Evolutionary conservation across 2,888 invertebrate genomes (phyloP).

Genomic region (Philopedon plagiatum): DNA sequence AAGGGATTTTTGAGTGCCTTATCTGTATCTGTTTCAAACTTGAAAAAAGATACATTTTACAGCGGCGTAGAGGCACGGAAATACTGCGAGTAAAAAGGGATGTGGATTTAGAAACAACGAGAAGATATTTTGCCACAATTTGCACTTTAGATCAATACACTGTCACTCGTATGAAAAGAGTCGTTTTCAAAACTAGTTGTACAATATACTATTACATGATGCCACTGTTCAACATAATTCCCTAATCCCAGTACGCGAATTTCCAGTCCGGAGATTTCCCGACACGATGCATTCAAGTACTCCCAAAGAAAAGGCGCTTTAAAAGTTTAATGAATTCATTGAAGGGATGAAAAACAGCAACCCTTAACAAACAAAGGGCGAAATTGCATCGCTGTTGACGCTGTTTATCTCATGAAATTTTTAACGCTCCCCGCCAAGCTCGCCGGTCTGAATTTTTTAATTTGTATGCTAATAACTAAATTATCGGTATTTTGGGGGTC

Average conservation of each 20-base stretch:
- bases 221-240: not conserved
- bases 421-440: not conserved
- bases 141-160: too few species aligned
- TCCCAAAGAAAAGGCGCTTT: not conserved
- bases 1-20: conserved; percentile 7
- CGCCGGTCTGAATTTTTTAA: conserved; percentile 1
- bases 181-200: too few species aligned
- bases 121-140: too few species aligned
- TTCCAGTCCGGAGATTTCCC: not conserved
- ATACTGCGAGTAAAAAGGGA: too few species aligned
- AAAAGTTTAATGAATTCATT: conserved; percentile 20
- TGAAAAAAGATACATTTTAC: not conserved
- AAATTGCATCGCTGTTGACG: conserved; percentile 5
- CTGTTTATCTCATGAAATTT: conserved; percentile 21
- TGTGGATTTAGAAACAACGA: too few species aligned
- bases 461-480: conserved; percentile 13
- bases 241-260: not conserved
- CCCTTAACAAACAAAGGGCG: conserved; percentile 14
- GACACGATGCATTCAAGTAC: not conserved
- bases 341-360: conserved; percentile 10
- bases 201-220: too few species aligned
- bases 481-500: conserved; percentile 1
- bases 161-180: too few species aligned
- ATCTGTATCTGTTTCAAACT: conserved; percentile 4
- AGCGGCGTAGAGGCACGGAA: not conserved